A percentile compares a stretch with the other conserved stretches of the same genome.
phyloP scores from a whole-genome alignment of 2,888 invertebrate genomes.

The Agriopis leucophaearia region DNA sequence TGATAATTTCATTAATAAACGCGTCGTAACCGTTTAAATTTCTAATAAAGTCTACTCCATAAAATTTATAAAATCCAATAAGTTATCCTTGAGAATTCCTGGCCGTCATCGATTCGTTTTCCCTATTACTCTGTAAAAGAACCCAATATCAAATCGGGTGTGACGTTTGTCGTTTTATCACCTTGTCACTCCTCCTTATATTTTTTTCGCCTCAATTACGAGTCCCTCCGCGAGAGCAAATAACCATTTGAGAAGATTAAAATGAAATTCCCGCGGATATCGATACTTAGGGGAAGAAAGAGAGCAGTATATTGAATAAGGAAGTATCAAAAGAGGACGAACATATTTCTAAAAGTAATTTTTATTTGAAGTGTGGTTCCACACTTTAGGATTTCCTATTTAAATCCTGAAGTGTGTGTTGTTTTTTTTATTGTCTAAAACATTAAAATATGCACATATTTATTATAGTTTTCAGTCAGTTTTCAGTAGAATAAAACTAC shows the following conservation, averaged over 20 bases:
- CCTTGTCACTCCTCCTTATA: slow-evolving; percentile 79
- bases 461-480: slow-evolving; percentile 48
- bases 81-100: slow-evolving; percentile 59
- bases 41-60: slow-evolving; percentile 41
- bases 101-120: slow-evolving; percentile 60
- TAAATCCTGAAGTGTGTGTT: no score
- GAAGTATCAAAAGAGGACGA: slow-evolving; percentile 47
- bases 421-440: no score
- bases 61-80: slow-evolving; percentile 64
- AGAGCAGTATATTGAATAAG: slow-evolving; percentile 51
- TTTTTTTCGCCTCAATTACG: slow-evolving; percentile 77
- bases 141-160: slow-evolving; percentile 77
- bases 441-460: slow-evolving; percentile 8
- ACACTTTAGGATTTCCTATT: no score
- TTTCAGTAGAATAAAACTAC: slow-evolving; percentile 47
- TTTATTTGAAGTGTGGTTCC: slow-evolving; percentile 14
- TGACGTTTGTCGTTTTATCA: slow-evolving; percentile 80
- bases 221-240: slow-evolving; percentile 71
- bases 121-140: slow-evolving; percentile 76
- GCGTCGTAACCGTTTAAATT: slow-evolving; percentile 35
- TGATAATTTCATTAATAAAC: slow-evolving; percentile 26
- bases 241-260: slow-evolving; percentile 76
- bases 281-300: slow-evolving; percentile 59
- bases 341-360: slow-evolving; percentile 41
- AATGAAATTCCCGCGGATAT: slow-evolving; percentile 74